Percentiles rank a stretch among this genome's conserved stretches.
These are phyloP conservation scores for Clistopyga incitator DNA, from an alignment of 2,888 invertebrate genomes.

Conservation along the genomic window DNA sequence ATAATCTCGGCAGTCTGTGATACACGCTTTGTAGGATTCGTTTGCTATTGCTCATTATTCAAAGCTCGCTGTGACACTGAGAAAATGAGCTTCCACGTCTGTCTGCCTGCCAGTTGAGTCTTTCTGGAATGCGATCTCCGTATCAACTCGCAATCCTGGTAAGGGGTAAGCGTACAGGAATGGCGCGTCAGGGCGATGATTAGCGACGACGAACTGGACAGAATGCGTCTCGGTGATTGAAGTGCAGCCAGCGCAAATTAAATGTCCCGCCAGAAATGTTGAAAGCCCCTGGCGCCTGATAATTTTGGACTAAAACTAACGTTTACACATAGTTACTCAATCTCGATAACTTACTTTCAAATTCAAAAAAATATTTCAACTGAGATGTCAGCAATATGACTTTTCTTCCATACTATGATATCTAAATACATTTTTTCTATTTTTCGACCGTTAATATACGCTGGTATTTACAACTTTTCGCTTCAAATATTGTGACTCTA, in stretches of 20 bases:
- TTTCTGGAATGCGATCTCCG: not conserved
- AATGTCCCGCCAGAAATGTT: not conserved
- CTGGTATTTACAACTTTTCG: too few relatives aligned
- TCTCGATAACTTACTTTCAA: not conserved
- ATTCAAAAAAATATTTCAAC: not conserved
- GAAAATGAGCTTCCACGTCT: slow-evolving; percentile 25
- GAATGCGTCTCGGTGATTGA: not conserved
- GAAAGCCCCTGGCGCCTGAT: slow-evolving; percentile 3
- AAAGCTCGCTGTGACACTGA: not conserved
- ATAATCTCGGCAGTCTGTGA: slow-evolving; percentile 31
- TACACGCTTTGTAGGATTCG: slow-evolving; percentile 43
- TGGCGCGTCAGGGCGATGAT: slow-evolving; percentile 32
- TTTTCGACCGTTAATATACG: too few relatives aligned
- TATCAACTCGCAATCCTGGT: not conserved
- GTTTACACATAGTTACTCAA: not conserved
- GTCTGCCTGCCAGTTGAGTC: not conserved
- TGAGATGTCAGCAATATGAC: too few relatives aligned
- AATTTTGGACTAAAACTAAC: not conserved
- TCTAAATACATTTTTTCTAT: too few relatives aligned
- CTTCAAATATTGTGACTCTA: too few relatives aligned
- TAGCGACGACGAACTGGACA: slow-evolving; percentile 24
- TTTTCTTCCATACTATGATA: too few relatives aligned
- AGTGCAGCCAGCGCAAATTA: slow-evolving; percentile 27
- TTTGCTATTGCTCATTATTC: slow-evolving; percentile 23
- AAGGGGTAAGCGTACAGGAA: slow-evolving; percentile 6